A percentile compares a stretch with the other conserved stretches of the same genome.
These are phyloP conservation scores for Centropus bengalensis DNA, from an alignment of 2,113 vertebrate genomes.

Conservation along the genomic window DNA sequence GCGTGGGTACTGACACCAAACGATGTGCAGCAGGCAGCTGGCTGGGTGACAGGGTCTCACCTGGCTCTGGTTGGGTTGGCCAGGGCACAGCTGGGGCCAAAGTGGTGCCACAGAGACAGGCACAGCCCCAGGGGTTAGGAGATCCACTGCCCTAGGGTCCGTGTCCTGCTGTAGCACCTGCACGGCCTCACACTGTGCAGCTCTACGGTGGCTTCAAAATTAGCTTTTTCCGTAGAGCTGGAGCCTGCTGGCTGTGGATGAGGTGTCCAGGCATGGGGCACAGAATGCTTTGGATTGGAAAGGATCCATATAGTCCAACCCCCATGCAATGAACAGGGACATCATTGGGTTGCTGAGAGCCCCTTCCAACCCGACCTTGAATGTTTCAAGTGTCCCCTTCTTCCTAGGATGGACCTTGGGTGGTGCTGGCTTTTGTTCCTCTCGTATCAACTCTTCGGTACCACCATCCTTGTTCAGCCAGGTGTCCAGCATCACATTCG, in stretches of 20 bases:
- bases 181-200: fast-evolving
- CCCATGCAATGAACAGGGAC: background rate
- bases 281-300: background rate
- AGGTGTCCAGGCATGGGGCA: background rate
- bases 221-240: background rate
- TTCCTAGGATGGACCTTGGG: background rate
- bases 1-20: fast-evolving
- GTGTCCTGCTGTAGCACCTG: fast-evolving
- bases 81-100: background rate
- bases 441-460: background rate
- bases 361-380: fast-evolving
- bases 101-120: background rate
- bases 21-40: fast-evolving
- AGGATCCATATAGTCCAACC: background rate
- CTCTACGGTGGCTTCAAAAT: background rate
- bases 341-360: background rate
- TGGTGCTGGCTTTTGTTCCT: background rate
- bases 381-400: background rate
- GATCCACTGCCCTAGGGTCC: fast-evolving
- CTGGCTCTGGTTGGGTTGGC: fast-evolving
- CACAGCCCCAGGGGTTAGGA: background rate
- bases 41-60: background rate
- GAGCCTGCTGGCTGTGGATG: fast-evolving
- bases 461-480: background rate
- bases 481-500: fast-evolving